Percentiles rank a stretch among this genome's conserved stretches.
Evolutionary conservation across 2,888 invertebrate genomes (phyloP).

Genomic region (Cetonia aurata): DNA sequence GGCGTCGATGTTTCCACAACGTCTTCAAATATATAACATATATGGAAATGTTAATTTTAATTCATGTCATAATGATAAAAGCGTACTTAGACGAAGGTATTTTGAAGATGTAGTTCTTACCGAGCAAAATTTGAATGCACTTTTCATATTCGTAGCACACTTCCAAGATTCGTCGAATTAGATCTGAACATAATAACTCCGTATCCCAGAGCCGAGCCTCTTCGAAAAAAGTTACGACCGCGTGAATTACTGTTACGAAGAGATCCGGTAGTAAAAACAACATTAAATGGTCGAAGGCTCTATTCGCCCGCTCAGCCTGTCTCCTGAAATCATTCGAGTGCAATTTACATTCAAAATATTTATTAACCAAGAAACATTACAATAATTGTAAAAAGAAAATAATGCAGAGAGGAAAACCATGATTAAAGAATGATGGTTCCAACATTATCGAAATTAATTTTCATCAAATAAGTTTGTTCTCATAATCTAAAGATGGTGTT

Average conservation of each 20-base stretch:
- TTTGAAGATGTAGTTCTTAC: slow-evolving; percentile 42
- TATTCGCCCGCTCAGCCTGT: slow-evolving; percentile 53
- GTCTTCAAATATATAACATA: slow-evolving; percentile 40
- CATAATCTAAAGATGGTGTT: no score
- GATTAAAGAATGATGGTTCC: no score
- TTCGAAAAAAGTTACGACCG: slow-evolving; percentile 63
- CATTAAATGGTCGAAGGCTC: slow-evolving; percentile 55
- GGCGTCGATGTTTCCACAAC: slow-evolving; percentile 56
- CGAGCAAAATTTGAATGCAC: slow-evolving; percentile 53
- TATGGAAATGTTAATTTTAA: not conserved
- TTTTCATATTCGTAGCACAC: slow-evolving; percentile 54
- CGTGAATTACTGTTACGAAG: slow-evolving; percentile 59
- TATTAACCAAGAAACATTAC: not conserved
- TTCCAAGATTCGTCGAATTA: slow-evolving; percentile 59
- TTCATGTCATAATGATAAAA: no score
- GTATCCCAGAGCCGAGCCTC: slow-evolving; percentile 65
- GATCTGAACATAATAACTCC: slow-evolving; percentile 63
- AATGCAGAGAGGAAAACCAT: no score
- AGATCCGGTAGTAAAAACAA: slow-evolving; percentile 56
- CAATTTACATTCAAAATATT: no score
- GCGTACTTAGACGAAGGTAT: no score
- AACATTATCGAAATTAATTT: no score
- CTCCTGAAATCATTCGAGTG: slow-evolving; percentile 43
- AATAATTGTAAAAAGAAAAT: no score
- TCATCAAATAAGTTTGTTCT: no score